Conservation (phyloP, 2,888 invertebrate genomes). For the Scaptodrosophila latifasciaeformis region DNA sequence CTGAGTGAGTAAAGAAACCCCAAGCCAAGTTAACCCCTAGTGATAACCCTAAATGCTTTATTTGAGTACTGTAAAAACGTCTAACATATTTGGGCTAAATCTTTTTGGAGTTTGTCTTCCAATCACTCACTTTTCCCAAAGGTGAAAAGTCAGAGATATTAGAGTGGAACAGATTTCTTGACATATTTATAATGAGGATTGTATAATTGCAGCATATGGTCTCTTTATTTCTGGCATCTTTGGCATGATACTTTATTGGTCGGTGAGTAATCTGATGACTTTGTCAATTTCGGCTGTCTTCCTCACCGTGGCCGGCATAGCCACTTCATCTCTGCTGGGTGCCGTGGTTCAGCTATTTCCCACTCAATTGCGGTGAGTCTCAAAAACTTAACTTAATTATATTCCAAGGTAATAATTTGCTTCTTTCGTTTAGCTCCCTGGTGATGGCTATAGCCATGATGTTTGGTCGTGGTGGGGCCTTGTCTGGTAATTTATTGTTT, state of each 20-base stretch:
- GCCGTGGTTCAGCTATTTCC: constrained; percentile 70
- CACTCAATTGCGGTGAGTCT: constrained; percentile 70
- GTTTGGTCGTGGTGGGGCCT: constrained; percentile 82
- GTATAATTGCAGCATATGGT: constrained; percentile 67
- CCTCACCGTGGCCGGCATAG: constrained; percentile 71
- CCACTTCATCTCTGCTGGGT: constrained; percentile 69
- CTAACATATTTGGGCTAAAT: background rate
- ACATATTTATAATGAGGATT: no score
- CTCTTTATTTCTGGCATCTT: constrained; percentile 76
- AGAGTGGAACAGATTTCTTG: no score
- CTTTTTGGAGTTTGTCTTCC: background rate
- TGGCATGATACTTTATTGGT: constrained; percentile 78
- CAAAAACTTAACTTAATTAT: background rate
- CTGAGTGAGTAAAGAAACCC: constrained; percentile 75
- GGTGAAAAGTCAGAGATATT: no score
- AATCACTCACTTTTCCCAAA: no score
- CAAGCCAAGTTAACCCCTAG: no score
- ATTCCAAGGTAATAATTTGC: background rate
- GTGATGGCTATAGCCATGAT: constrained; percentile 83
- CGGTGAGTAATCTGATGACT: constrained; percentile 76
- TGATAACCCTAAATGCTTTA: no score
- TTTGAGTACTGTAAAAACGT: no score
- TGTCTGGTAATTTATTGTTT: constrained; percentile 83
- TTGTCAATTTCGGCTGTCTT: constrained; percentile 78
- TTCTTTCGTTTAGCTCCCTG: constrained; percentile 78